Conservation (phyloP, 2,888 invertebrate species). For the Lasioglossum vierecki region DNA sequence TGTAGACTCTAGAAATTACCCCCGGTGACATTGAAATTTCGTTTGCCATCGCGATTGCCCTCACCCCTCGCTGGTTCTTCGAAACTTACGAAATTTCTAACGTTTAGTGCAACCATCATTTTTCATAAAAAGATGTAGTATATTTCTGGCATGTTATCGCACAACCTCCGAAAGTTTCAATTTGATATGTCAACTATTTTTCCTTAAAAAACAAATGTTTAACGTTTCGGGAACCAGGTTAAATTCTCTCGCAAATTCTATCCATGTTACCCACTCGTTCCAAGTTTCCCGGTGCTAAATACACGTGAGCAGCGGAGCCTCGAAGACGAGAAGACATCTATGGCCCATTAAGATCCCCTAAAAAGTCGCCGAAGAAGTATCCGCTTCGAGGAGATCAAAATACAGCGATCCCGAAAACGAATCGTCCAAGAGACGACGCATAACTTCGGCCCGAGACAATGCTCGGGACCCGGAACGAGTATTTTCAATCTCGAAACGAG, state of each 20-base stretch:
- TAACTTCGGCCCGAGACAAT: constrained; percentile 30
- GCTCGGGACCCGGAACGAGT: background rate
- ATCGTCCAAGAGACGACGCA: constrained; percentile 40
- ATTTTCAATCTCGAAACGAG: background rate
- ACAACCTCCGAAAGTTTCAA: too few relatives aligned
- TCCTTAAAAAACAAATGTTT: background rate
- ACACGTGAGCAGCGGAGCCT: background rate
- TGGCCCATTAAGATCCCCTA: constrained; percentile 9
- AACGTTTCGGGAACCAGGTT: background rate
- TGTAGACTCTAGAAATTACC: background rate
- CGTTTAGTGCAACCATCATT: background rate
- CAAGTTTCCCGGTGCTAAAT: background rate
- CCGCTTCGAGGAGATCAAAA: constrained; percentile 39
- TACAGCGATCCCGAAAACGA: constrained; percentile 34
- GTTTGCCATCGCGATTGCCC: background rate
- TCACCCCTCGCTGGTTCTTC: background rate
- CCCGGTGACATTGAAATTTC: background rate
- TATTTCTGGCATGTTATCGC: too few relatives aligned
- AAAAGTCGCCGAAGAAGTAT: constrained; percentile 12
- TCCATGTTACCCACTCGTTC: background rate
- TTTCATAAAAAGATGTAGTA: background rate
- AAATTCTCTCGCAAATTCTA: background rate
- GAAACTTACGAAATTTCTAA: background rate
- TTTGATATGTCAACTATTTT: background rate
- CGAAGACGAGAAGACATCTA: constrained; percentile 7